Conservation (phyloP, 2,888 invertebrate genomes). For the Tyria jacobaeae region DNA sequence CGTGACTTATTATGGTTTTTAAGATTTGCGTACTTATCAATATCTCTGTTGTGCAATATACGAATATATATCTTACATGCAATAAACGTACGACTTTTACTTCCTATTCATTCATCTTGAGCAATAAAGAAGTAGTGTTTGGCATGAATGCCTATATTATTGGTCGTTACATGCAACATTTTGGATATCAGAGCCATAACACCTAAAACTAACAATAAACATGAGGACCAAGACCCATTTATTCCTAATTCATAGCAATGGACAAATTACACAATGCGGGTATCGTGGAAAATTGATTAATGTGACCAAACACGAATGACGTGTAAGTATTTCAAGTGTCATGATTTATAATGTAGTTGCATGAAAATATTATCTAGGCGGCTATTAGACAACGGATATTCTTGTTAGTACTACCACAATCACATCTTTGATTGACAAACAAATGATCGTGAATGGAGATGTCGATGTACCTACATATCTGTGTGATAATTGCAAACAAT, state of each 20-base stretch:
- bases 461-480: background rate
- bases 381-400: background rate
- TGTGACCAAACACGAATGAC: background rate
- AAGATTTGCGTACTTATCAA: slow-evolving; percentile 26
- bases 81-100: slow-evolving; percentile 1
- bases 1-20: slow-evolving; percentile 39
- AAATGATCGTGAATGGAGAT: background rate
- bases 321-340: background rate
- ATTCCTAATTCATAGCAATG: no score
- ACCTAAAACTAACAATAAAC: no score
- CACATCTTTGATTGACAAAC: background rate
- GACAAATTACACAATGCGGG: no score
- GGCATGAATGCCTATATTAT: background rate
- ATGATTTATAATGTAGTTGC: background rate
- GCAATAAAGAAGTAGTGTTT: background rate
- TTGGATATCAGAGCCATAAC: no score
- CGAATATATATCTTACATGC: slow-evolving; percentile 22
- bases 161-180: no score
- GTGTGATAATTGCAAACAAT: background rate
- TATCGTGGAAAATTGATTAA: no score
- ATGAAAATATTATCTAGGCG: background rate
- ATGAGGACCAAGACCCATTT: no score
- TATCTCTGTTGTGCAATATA: slow-evolving; percentile 16
- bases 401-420: background rate
- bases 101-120: background rate